Percentiles rank a stretch among this genome's conserved stretches.
These are phyloP conservation scores for Macrostomum cliftonense DNA, from an alignment of 2,888 invertebrate species.

Conservation along the genomic window DNA sequence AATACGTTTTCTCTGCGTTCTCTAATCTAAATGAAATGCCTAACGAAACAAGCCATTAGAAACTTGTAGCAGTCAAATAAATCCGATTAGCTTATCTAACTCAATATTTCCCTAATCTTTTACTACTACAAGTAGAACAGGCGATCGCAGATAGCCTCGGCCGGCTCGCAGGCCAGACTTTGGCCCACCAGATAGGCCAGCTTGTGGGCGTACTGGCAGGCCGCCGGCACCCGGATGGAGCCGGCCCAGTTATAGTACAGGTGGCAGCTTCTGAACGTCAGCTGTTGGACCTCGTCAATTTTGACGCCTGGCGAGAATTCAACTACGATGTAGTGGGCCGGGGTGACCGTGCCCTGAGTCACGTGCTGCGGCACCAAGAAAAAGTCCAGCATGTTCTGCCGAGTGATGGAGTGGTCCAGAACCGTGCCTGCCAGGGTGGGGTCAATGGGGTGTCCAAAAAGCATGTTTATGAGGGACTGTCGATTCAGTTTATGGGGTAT, in stretches of 20 bases:
- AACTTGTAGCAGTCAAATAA: no score
- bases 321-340: conserved; percentile 70
- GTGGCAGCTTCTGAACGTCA: conserved; percentile 72
- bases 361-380: conserved; percentile 69
- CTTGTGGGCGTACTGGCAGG: conserved; percentile 68
- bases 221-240: conserved; percentile 70
- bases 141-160: conserved; percentile 30
- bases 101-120: no score
- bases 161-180: conserved; percentile 49
- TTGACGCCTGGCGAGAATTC: conserved; percentile 45
- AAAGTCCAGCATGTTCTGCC: conserved; percentile 59
- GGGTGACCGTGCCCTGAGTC: conserved; percentile 67
- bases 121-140: conserved; percentile 40
- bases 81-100: no score
- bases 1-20: no score
- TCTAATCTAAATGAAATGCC: no score
- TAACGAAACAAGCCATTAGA: no score
- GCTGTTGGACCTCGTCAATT: conserved; percentile 61
- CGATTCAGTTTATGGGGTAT: no score
- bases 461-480: no score
- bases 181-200: conserved; percentile 67
- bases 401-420: conserved; percentile 59
- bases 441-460: no score
- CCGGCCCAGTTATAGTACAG: conserved; percentile 92
- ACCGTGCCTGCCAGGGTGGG: conserved; percentile 56